These are phyloP conservation scores for Phyllotreta striolata DNA, from an alignment of 2,888 invertebrate species.

Conservation along the genomic window DNA sequence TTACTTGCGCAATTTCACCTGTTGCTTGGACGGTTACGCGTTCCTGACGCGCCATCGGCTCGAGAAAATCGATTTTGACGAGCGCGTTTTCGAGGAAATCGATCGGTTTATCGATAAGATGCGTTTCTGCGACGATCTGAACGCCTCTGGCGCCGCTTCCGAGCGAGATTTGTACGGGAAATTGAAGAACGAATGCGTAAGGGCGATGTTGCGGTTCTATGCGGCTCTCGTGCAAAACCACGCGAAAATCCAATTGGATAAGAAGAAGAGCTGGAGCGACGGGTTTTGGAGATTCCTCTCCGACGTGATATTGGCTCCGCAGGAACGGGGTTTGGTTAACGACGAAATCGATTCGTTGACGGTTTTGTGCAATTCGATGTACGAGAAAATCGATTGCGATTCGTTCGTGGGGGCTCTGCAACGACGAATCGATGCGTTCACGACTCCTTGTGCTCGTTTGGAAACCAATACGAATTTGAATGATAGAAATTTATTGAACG, in stretches of 20 bases:
- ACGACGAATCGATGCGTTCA: slow-evolving; percentile 13
- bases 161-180: slow-evolving; percentile 44
- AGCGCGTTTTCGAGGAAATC: slow-evolving; percentile 42
- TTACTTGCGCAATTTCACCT: slow-evolving; percentile 59
- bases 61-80: slow-evolving; percentile 30
- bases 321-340: slow-evolving; percentile 42
- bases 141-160: slow-evolving; percentile 40
- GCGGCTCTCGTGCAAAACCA: slow-evolving; percentile 23
- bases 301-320: slow-evolving; percentile 46
- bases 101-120: slow-evolving; percentile 47
- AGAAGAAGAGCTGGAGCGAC: slow-evolving; percentile 36
- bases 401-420: neutral
- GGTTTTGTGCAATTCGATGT: slow-evolving; percentile 38
- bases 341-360: slow-evolving; percentile 36
- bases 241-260: slow-evolving; percentile 32
- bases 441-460: slow-evolving; percentile 45
- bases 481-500: slow-evolving; percentile 51
- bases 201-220: slow-evolving; percentile 40
- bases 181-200: slow-evolving; percentile 37
- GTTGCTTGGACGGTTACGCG: slow-evolving; percentile 59
- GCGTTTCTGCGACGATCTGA: slow-evolving; percentile 32
- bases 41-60: slow-evolving; percentile 49
- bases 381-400: slow-evolving; percentile 33
- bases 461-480: slow-evolving; percentile 45
- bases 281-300: slow-evolving; percentile 46